A percentile compares a stretch with the other conserved stretches of the same genome.
Conservation (phyloP, 2,888 invertebrate species). For the Trachelus iudaicus region DNA sequence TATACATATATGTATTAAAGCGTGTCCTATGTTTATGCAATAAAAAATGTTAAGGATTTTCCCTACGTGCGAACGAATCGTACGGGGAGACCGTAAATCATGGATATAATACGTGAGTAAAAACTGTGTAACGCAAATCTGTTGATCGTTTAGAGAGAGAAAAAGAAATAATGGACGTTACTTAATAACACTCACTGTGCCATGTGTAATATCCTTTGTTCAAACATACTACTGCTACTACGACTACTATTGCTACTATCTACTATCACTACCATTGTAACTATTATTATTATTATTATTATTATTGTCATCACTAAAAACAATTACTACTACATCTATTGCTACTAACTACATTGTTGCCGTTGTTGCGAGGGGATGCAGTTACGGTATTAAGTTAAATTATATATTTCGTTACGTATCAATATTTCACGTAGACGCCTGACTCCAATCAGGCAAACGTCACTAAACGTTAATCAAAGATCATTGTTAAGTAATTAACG, state of each 20-base stretch:
- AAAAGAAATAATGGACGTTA: neutral
- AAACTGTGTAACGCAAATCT: neutral
- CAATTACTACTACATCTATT: neutral
- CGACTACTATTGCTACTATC: neutral
- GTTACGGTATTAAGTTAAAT: neutral
- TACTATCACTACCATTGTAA: neutral
- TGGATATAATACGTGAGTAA: neutral
- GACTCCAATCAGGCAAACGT: neutral
- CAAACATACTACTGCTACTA: neutral
- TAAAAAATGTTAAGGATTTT: slow-evolving; percentile 10
- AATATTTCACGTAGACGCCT: neutral
- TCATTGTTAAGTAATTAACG: neutral
- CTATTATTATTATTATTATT: neutral
- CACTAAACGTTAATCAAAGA: neutral
- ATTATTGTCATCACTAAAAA: neutral
- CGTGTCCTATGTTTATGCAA: slow-evolving; percentile 17
- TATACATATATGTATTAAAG: slow-evolving; percentile 18
- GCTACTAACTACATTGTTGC: neutral
- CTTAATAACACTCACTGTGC: neutral
- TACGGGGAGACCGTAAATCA: neutral
- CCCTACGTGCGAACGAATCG: neutral
- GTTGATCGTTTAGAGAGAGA: neutral
- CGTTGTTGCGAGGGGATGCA: neutral
- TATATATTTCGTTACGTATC: neutral
- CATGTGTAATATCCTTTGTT: neutral